Evolutionary conservation across 2,888 invertebrate species (phyloP), one percentile per base, ranked within the genome.

Genomic region (Sialis lutaria): DNA sequence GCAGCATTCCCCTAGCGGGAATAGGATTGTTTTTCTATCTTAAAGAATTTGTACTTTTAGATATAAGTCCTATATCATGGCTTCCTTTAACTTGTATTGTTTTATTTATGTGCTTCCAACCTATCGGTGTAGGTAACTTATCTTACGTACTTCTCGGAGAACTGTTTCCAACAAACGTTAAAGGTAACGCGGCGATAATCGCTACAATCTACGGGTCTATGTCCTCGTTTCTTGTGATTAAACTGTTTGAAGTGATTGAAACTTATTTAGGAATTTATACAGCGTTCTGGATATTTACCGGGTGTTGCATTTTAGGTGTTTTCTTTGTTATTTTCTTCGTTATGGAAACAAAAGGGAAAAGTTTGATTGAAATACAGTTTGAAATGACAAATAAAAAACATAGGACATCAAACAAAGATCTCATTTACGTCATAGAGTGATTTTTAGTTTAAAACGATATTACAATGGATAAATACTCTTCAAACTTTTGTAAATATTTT

Each of bases 141-240:
- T 66, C 65, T 0, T 68, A 64, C 56, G 58, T 66, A 22, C 57
- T 67, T 9, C 58, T 65, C 46, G 63, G 64, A 1, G 68, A 69
- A 56, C 53, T 68, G 5, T 64, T 73, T 57, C 64, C 74, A 50
- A 52, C 63, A 1, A 61, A 66, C 48, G 69, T 64, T 2, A 63
- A 69, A 49, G 68, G 70, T 2, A 57, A 65, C 3, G 69, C 72
- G 0, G 66, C 68, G n/a, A 65, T 68, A 2, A 55, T 69, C 6
- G 65, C 67, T 1, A 64, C 68, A 2, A 57, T 69, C 43, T 58
- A 64, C 31, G 69, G 66, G 39, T 63, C 66, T 39, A 46, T 58
- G 3, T 58, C 59, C 47, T 61, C 62, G 0, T 67, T 67, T 49
- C 43, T 64, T 13, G 60, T 67, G 1, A 62, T 65, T 1, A 57